These are phyloP conservation scores for Holotrichia oblita DNA, from an alignment of 1,140 invertebrate species.

Conservation along the genomic window DNA sequence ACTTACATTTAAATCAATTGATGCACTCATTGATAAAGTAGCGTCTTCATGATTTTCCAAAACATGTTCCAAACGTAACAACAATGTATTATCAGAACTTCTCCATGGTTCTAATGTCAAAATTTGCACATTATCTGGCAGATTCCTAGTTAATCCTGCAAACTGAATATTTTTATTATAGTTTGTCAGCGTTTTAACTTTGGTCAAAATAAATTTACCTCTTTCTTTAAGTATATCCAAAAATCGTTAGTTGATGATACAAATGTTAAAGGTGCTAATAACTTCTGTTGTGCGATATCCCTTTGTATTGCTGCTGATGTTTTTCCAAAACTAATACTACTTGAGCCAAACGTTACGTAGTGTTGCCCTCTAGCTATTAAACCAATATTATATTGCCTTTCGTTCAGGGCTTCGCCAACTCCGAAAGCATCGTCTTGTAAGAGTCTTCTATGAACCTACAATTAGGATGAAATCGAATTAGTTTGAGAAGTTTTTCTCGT, in stretches of 20 bases:
- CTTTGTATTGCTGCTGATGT: not conserved
- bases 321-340: not conserved
- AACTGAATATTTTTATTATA: conserved; percentile 43
- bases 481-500: no score
- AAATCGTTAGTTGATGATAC: not conserved
- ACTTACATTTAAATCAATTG: conserved; percentile 58
- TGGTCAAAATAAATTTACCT: not conserved
- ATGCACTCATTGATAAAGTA: conserved; percentile 62
- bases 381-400: conserved; percentile 77
- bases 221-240: not conserved
- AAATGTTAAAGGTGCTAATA: conserved; percentile 49
- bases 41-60: conserved; percentile 66
- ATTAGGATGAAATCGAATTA: no score
- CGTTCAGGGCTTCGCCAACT: conserved; percentile 91
- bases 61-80: conserved; percentile 72
- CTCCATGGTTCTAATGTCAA: conserved; percentile 75
- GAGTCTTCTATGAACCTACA: conserved; percentile 83
- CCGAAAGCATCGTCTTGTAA: conserved; percentile 91
- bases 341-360: conserved; percentile 59
- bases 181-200: conserved; percentile 42
- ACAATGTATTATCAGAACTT: conserved; percentile 57
- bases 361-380: conserved; percentile 83
- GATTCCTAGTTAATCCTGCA: conserved; percentile 39
- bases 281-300: conserved; percentile 47
- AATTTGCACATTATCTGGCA: conserved; percentile 71